Percentiles rank a stretch among this genome's conserved stretches.
These are phyloP conservation scores for Echiichthys vipera DNA, from an alignment of 2,797 vertebrate genomes.

Conservation along the genomic window DNA sequence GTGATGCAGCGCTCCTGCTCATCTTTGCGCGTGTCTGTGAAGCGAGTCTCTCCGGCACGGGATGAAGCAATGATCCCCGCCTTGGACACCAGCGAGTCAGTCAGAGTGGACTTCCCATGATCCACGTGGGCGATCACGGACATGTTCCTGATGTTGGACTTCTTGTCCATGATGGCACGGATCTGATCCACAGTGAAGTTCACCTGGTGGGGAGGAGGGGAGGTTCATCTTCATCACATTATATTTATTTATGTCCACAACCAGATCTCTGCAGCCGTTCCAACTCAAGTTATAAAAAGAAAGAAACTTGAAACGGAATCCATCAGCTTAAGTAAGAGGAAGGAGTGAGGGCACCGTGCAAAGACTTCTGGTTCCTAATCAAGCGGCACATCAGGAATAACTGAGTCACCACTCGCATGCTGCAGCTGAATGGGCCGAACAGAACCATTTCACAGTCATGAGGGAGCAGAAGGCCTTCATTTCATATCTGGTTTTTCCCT, in stretches of 20 bases:
- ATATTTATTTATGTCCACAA: conserved; percentile 42
- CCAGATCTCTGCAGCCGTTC: conserved; percentile 29
- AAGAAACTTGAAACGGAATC: conserved; percentile 82
- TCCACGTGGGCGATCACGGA: conserved; percentile 97
- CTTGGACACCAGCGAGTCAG: conserved; percentile 94
- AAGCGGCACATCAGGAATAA: conserved; percentile 39
- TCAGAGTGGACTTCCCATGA: conserved; percentile 95
- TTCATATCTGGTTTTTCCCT: not conserved
- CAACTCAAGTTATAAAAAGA: conserved; percentile 73
- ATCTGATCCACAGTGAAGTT: conserved; percentile 98
- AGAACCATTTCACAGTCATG: not conserved
- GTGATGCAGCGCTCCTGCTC: conserved; percentile 98
- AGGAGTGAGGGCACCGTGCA: conserved; percentile 10
- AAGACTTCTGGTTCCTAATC: conserved; percentile 43
- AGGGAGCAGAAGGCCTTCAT: not conserved
- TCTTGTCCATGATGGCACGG: conserved; percentile 97
- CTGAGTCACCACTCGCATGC: conserved; percentile 55
- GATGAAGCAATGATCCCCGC: conserved; percentile 93
- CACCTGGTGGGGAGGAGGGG: conserved; percentile 81
- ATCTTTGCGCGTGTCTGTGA: conserved; percentile 95
- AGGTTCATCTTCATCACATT: conserved; percentile 39
- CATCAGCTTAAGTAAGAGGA: conserved; percentile 20
- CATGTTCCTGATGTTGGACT: conserved; percentile 98
- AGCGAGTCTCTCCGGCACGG: conserved; percentile 92
- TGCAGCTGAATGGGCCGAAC: conserved; percentile 12